These are phyloP conservation scores for Erpobdella octoculata DNA, from an alignment of 2,888 invertebrate species.

Conservation along the genomic window DNA sequence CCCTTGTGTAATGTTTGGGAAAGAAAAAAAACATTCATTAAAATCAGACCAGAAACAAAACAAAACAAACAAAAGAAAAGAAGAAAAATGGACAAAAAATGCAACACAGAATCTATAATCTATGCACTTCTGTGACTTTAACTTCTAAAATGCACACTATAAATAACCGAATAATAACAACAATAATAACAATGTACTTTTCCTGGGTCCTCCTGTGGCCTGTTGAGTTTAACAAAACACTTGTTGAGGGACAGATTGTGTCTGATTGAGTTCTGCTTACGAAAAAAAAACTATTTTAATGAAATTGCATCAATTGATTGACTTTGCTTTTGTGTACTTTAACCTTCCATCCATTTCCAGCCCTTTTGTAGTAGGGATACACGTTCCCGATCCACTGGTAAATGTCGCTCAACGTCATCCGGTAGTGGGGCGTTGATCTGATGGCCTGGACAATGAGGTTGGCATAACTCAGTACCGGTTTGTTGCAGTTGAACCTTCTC, in stretches of 20 bases:
- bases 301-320: background rate
- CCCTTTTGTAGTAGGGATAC: conserved; percentile 66
- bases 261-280: conserved; percentile 64
- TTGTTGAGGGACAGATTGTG: conserved; percentile 67
- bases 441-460: conserved; percentile 66
- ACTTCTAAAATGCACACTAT: background rate
- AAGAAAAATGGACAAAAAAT: too few relatives aligned
- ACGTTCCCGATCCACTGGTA: conserved; percentile 67
- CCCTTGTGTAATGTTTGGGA: conserved; percentile 50
- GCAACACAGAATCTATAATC: too few relatives aligned
- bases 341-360: conserved; percentile 66
- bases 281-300: conserved; percentile 11
- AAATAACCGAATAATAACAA: too few relatives aligned
- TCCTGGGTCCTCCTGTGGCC: conserved; percentile 67
- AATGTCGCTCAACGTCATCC: conserved; percentile 68
- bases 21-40: too few relatives aligned
- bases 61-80: too few relatives aligned
- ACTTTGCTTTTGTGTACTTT: background rate
- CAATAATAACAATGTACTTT: conserved; percentile 55
- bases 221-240: conserved; percentile 65
- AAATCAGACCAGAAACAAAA: too few relatives aligned
- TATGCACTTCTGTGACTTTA: background rate
- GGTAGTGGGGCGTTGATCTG: conserved; percentile 61
- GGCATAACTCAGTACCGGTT: conserved; percentile 61
- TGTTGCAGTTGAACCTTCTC: conserved; percentile 49